A percentile compares a stretch with the other conserved stretches of the same genome.
These are phyloP conservation scores for Myxocyprinus asiaticus DNA, from an alignment of 2,113 vertebrate genomes.

Conservation along the genomic window DNA sequence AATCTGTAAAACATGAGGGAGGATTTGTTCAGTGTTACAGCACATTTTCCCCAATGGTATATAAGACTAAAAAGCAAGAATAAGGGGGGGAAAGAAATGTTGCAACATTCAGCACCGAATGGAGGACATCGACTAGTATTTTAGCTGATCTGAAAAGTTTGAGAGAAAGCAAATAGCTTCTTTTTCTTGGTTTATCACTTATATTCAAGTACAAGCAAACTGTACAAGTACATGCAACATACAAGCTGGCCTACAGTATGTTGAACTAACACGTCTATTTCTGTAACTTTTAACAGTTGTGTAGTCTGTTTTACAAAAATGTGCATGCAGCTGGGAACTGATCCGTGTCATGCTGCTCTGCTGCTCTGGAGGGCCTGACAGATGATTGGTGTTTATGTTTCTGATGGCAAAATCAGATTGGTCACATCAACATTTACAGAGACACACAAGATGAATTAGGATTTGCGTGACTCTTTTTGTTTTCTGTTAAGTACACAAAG, in stretches of 20 bases:
- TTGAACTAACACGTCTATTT: constrained; percentile 92
- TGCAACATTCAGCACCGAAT: constrained; percentile 89
- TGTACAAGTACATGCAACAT: constrained; percentile 99
- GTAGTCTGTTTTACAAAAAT: constrained; percentile 84
- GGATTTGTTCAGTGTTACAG: constrained; percentile 85
- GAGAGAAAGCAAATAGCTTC: constrained; percentile 92
- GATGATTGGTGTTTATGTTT: constrained; percentile 70
- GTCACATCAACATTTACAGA: constrained; percentile 68
- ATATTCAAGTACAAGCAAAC: constrained; percentile 98
- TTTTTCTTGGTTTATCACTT: constrained; percentile 90
- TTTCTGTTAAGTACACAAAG: constrained; percentile 69
- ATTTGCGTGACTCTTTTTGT: constrained; percentile 57
- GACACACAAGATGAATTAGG: constrained; percentile 73
- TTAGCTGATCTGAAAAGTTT: constrained; percentile 84
- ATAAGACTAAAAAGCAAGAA: constrained; percentile 20
- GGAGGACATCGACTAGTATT: constrained; percentile 71
- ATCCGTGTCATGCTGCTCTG: constrained; percentile 95
- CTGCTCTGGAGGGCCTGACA: constrained; percentile 75
- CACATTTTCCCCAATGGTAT: constrained; percentile 84
- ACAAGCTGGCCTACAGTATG: constrained; percentile 94
- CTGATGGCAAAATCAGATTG: constrained; percentile 67
- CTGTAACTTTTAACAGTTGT: constrained; percentile 84
- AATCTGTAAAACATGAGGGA: constrained; percentile 73
- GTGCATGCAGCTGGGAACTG: constrained; percentile 93
- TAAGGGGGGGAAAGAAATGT: constrained; percentile 59